Conservation (phyloP, 2,113 vertebrate species). For the Hippocampus comes region DNA sequence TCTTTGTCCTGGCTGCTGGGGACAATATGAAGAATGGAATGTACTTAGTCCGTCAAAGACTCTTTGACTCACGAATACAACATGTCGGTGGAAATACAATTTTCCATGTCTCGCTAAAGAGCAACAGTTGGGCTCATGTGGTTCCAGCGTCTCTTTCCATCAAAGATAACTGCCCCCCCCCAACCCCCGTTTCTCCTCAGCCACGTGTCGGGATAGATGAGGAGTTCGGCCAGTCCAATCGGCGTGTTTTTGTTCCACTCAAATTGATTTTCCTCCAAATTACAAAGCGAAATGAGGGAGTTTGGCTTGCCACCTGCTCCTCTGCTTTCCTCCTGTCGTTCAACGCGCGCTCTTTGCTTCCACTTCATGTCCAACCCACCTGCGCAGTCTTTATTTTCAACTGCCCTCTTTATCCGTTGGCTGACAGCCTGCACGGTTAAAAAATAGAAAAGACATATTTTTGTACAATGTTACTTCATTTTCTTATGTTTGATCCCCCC, state of each 20-base stretch:
- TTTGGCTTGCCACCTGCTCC: slow-evolving; percentile 23
- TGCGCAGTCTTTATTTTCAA: slow-evolving; percentile 38
- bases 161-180: neutral
- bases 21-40: neutral
- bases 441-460: neutral
- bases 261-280: slow-evolving; percentile 47
- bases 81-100: neutral
- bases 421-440: slow-evolving; percentile 14
- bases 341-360: slow-evolving; percentile 24
- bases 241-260: slow-evolving; percentile 23
- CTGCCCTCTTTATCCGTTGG: slow-evolving; percentile 32
- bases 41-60: neutral
- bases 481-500: neutral
- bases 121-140: neutral
- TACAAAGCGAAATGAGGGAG: slow-evolving; percentile 21
- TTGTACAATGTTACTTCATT: neutral
- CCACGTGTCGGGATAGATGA: neutral
- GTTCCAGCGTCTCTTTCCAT: neutral
- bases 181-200: slow-evolving; percentile 3
- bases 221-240: slow-evolving; percentile 1
- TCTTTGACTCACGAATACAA: neutral
- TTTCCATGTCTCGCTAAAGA: neutral
- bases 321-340: slow-evolving; percentile 10
- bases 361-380: slow-evolving; percentile 30
- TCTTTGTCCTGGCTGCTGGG: neutral